A percentile compares a stretch with the other conserved stretches of the same genome.
These are phyloP conservation scores for Corythaeola cristata DNA, from an alignment of 2,113 vertebrate species.

Conservation along the genomic window DNA sequence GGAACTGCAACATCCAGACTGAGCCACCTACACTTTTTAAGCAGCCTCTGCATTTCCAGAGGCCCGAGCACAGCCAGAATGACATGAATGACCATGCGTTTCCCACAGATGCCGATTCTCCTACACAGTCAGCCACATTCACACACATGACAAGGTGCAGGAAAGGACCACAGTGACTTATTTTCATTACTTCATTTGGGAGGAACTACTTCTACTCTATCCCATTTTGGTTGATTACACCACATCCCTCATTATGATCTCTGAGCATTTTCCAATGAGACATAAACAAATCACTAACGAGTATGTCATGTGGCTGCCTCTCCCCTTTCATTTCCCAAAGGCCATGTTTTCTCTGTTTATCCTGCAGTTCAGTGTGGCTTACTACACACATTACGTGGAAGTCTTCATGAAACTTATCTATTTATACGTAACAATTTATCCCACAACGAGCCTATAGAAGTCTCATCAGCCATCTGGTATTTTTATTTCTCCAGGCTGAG, in stretches of 20 bases:
- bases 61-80: not conserved
- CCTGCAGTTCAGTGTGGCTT: not conserved
- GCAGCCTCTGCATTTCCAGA: not conserved
- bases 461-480: constrained; percentile 68
- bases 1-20: not conserved
- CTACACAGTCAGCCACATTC: not conserved
- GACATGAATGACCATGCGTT: not conserved
- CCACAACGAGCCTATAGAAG: constrained; percentile 40
- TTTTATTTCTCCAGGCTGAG: constrained; percentile 74
- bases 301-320: constrained; percentile 41
- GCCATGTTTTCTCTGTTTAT: constrained; percentile 7
- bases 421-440: constrained; percentile 35
- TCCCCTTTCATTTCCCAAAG: constrained; percentile 44
- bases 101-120: not conserved
- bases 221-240: not conserved
- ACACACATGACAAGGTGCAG: not conserved
- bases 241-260: not conserved
- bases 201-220: constrained; percentile 1
- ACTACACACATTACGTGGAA: constrained; percentile 10
- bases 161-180: not conserved
- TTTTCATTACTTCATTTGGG: constrained; percentile 40
- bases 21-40: not conserved
- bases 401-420: constrained; percentile 49
- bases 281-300: constrained; percentile 47
- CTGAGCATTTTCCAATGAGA: constrained; percentile 55